A percentile compares a stretch with the other conserved stretches of the same genome.
Evolutionary conservation across 2,888 invertebrate species (phyloP).

Genomic region (Synanthedon myopaeformis): DNA sequence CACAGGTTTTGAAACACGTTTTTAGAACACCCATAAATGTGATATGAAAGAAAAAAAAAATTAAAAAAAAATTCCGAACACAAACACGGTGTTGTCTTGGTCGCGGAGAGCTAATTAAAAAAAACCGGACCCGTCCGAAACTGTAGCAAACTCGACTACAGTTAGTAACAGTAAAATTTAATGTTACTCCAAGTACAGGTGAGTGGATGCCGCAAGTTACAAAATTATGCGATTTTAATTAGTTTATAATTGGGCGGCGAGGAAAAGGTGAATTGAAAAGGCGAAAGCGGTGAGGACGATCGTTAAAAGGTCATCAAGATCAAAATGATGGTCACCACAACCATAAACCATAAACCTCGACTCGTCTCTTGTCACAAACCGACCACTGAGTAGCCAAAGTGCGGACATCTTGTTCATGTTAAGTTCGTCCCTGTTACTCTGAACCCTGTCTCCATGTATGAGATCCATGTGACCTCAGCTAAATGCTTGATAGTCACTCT

Average conservation of each 20-base stretch:
- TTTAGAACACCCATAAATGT: background rate
- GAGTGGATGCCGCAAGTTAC: constrained; percentile 14
- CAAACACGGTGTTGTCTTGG: constrained; percentile 17
- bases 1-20: background rate
- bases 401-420: background rate
- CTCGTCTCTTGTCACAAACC: too few relatives aligned
- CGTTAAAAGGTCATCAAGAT: too few relatives aligned
- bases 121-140: constrained; percentile 39
- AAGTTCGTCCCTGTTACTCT: background rate
- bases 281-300: too few relatives aligned
- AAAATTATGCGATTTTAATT: too few relatives aligned
- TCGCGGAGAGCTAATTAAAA: constrained; percentile 34
- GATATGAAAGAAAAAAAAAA: constrained; percentile 1
- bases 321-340: too few relatives aligned
- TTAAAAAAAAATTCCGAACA: constrained; percentile 11
- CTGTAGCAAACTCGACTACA: constrained; percentile 44
- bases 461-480: background rate
- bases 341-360: too few relatives aligned
- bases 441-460: background rate
- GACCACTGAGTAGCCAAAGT: background rate
- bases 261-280: too few relatives aligned
- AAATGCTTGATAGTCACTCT: background rate
- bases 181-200: constrained; percentile 49
- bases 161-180: constrained; percentile 46
- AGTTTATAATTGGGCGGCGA: too few relatives aligned